Percentiles rank a stretch among this genome's conserved stretches.
Conservation (phyloP, 2,113 vertebrate species). For the Connochaetes taurinus region DNA sequence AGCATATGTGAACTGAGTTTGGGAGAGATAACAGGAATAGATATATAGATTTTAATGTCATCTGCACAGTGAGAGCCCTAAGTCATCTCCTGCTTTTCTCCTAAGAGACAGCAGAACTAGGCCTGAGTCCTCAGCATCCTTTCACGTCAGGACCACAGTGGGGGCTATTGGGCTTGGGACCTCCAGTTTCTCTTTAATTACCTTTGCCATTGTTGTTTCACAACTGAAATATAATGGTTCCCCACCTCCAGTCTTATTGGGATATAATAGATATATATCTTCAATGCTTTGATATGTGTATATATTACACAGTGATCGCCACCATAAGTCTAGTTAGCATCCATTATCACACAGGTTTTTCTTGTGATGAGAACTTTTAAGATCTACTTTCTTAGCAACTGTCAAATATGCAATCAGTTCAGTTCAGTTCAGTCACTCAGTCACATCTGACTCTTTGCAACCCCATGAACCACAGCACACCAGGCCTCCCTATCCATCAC, state of each 20-base stretch:
- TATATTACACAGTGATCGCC: not conserved
- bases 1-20: not conserved
- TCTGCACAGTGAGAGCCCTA: not conserved
- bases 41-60: not conserved
- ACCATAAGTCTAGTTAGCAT: not conserved
- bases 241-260: not conserved
- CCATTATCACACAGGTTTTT: not conserved
- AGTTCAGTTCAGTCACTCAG: not conserved
- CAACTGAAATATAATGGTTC: not conserved
- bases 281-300: not conserved
- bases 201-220: not conserved
- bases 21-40: not conserved
- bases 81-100: no score
- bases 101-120: not conserved
- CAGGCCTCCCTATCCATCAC: not conserved
- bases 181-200: not conserved
- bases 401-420: not conserved
- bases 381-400: not conserved
- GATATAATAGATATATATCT: not conserved
- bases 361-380: not conserved
- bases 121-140: not conserved
- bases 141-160: not conserved
- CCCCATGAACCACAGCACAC: not conserved
- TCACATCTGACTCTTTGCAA: accelerated
- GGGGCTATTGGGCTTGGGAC: not conserved